A percentile compares a stretch with the other conserved stretches of the same genome.
Conservation (phyloP, 1,140 invertebrate genomes). For the Gonatopus flavifemur region DNA sequence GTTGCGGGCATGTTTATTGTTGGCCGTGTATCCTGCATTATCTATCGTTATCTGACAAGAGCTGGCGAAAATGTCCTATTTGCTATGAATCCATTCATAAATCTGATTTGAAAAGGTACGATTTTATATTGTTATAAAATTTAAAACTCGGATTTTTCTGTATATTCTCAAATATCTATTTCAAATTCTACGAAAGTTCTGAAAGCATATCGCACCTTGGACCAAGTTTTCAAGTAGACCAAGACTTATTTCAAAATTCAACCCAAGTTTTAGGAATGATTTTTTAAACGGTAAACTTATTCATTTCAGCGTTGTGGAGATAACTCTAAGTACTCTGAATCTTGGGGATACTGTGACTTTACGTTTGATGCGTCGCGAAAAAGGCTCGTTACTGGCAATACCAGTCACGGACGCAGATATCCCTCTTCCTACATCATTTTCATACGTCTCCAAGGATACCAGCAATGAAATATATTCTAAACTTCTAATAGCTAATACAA, state of each 20-base stretch:
- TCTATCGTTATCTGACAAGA: conserved; percentile 78
- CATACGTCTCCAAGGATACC: conserved; percentile 55
- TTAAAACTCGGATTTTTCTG: not conserved
- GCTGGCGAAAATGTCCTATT: conserved; percentile 81
- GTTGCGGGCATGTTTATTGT: conserved; percentile 94
- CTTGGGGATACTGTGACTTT: conserved; percentile 76
- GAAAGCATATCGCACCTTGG: no score
- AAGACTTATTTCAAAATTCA: no score
- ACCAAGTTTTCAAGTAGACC: no score
- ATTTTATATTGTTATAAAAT: not conserved
- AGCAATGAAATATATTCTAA: conserved; percentile 69
- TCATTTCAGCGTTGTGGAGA: conserved; percentile 60
- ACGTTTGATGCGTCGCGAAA: conserved; percentile 83
- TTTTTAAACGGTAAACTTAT: conserved; percentile 21
- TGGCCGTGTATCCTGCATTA: conserved; percentile 96
- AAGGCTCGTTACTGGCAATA: conserved; percentile 74
- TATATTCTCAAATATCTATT: not conserved
- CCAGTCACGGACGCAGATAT: conserved; percentile 58
- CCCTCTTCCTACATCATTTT: conserved; percentile 41
- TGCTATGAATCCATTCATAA: conserved; percentile 79
- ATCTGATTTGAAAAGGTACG: conserved; percentile 82
- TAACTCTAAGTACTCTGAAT: conserved; percentile 63
- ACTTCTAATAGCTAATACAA: conserved; percentile 70
- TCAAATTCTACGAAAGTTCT: no score
- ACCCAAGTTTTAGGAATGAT: not conserved